Percentiles rank a stretch among this genome's conserved stretches.
These are phyloP conservation scores for Phlogophora meticulosa DNA, from an alignment of 2,888 invertebrate genomes.

Conservation along the genomic window DNA sequence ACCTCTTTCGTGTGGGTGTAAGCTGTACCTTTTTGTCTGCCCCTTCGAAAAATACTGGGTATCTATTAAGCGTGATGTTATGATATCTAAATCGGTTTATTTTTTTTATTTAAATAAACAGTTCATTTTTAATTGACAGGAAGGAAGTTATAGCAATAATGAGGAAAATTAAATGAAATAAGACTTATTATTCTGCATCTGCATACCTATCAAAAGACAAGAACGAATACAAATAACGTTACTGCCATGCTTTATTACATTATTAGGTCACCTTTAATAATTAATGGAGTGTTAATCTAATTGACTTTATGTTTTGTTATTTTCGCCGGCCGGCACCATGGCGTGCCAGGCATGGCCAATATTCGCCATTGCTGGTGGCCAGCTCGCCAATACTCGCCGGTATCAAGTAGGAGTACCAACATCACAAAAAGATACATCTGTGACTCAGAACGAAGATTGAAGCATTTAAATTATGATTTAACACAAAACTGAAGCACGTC, in stretches of 20 bases:
- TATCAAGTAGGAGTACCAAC: slow-evolving; percentile 70
- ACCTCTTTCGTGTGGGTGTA: too few species aligned
- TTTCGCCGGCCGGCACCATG: slow-evolving; percentile 66
- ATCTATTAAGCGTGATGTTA: too few species aligned
- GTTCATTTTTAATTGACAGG: neutral
- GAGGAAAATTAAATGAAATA: slow-evolving; percentile 15
- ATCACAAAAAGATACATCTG: slow-evolving; percentile 73
- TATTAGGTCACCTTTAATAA: neutral
- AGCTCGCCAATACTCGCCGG: slow-evolving; percentile 1
- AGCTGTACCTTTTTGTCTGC: too few species aligned
- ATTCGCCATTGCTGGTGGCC: slow-evolving; percentile 8
- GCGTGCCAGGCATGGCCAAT: slow-evolving; percentile 50
- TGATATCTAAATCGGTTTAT: neutral
- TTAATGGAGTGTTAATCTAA: slow-evolving; percentile 15
- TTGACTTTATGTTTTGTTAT: slow-evolving; percentile 37
- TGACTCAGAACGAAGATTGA: slow-evolving; percentile 54
- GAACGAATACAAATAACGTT: neutral
- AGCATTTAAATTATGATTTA: neutral
- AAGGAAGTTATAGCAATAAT: slow-evolving; percentile 10
- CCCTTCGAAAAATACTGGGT: too few species aligned
- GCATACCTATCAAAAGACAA: too few species aligned
- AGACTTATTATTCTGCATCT: neutral
- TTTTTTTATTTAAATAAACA: neutral
- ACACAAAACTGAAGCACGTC: slow-evolving; percentile 6
- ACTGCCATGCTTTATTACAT: neutral